Evolutionary conservation across 2,113 vertebrate genomes (phyloP).

Genomic region (Ahaetulla prasina): DNA sequence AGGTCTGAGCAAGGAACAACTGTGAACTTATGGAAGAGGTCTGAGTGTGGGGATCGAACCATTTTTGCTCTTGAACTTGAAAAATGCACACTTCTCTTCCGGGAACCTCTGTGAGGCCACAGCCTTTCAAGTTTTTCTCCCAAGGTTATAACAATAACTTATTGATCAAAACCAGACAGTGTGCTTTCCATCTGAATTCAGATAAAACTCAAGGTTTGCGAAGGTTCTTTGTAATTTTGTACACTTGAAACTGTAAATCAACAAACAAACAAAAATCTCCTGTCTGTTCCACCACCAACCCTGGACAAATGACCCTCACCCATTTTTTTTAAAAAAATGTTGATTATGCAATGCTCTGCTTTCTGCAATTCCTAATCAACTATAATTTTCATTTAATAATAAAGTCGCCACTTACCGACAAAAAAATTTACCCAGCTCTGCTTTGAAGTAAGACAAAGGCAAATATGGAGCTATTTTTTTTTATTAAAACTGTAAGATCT

Average conservation of each 20-base stretch:
- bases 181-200: neutral
- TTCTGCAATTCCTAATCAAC: neutral
- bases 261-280: neutral
- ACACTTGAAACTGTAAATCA: neutral
- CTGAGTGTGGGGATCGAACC: fast-evolving
- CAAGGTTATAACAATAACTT: neutral
- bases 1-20: neutral
- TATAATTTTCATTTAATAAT: neutral
- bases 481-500: neutral
- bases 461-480: neutral
- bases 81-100: neutral
- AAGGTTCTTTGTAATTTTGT: neutral
- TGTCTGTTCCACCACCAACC: neutral
- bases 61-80: neutral
- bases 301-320: neutral
- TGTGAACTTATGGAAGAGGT: too few species aligned
- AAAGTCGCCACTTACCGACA: neutral
- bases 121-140: neutral
- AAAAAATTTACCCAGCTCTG: neutral
- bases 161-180: neutral
- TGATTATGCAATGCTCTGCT: neutral
- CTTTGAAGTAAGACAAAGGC: neutral
- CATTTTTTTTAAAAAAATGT: neutral
- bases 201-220: neutral
- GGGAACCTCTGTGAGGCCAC: neutral